Base-by-base conservation (phyloP, 2,113 vertebrate species). In the Phrynosoma blainvillii region DNA sequence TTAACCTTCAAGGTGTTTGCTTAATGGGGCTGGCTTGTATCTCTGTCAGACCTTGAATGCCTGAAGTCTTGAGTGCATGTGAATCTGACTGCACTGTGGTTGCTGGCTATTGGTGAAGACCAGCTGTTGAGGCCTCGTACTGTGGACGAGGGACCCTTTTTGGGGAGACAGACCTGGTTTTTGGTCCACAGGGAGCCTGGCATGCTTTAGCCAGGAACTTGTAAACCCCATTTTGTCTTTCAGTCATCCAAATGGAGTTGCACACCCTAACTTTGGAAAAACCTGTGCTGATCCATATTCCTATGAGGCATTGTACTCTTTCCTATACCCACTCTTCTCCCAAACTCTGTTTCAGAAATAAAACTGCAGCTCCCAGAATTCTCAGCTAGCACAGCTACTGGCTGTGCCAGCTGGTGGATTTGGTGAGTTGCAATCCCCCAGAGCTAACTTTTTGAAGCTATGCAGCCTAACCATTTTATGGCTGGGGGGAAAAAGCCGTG, bases 1-100 rank as follows among this genome's bases (percentile, higher is more conserved):
- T 52, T 85, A 85, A 80, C 88, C 83, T 80, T 85, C 56, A 14
- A 66, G 56, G 70, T 81, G 83, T 85, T 89, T 80, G 83, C 42
- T 84, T 85, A 84, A 80, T 36, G 4, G 56, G 7, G 56, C 6
- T 30, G 78, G 77, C 78, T 81, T 36, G 13, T 84, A 59, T 52
- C 27, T 10, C 68, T 23, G 5, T 23, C 16, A 52, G 70, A 30
- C 77, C 83, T 85, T 66, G 88, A 81, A 14, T 68, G 21, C 54
- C 77, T 65, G 42, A 80, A 65, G 12, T 66, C 86, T 82, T 59
- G 79, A 27, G 40, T n/a, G 40, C 65, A 18, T 52, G 86, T 82
- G 20, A 82, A n/a, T 87, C 73, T 27, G 79, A 71, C 79, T 32
- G 56, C 71, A 32, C 25, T 73, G n/a, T 30, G 47, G 30, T 32